A percentile compares a stretch with the other conserved stretches of the same genome.
Evolutionary conservation across 2,888 invertebrate species (phyloP).

Genomic region (Drepana falcataria): DNA sequence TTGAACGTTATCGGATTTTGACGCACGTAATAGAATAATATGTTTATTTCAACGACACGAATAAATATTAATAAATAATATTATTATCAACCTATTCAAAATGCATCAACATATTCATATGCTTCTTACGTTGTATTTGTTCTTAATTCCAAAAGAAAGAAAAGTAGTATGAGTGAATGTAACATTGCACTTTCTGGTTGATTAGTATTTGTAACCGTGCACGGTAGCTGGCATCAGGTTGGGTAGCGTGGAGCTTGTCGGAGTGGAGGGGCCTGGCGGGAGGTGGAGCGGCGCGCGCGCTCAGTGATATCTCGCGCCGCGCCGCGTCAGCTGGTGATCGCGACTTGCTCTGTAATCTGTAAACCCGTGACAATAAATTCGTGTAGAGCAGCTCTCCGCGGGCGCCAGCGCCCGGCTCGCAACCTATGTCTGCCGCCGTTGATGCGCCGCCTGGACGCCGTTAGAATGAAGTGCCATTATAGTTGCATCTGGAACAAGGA

Average conservation of each 20-base stretch:
- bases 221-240: conserved; percentile 15
- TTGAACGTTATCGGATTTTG: no score
- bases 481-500: conserved; percentile 95
- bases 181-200: not conserved
- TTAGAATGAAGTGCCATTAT: conserved; percentile 86
- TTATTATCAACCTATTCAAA: no score
- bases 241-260: conserved; percentile 9
- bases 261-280: conserved; percentile 28
- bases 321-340: conserved; percentile 55
- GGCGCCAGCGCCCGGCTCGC: conserved; percentile 68
- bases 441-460: conserved; percentile 67
- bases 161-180: not conserved
- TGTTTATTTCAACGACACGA: no score
- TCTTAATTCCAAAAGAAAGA: no score
- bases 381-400: conserved; percentile 52
- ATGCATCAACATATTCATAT: no score
- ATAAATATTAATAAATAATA: no score
- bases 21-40: no score
- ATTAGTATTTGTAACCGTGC: not conserved
- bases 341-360: conserved; percentile 16
- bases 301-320: conserved; percentile 48
- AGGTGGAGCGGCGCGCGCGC: conserved; percentile 41
- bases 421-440: conserved; percentile 73
- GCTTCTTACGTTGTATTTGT: no score
- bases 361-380: conserved; percentile 74